Evolutionary conservation across 2,113 vertebrate genomes (phyloP).

Genomic region (Pollimyrus isidori): DNA sequence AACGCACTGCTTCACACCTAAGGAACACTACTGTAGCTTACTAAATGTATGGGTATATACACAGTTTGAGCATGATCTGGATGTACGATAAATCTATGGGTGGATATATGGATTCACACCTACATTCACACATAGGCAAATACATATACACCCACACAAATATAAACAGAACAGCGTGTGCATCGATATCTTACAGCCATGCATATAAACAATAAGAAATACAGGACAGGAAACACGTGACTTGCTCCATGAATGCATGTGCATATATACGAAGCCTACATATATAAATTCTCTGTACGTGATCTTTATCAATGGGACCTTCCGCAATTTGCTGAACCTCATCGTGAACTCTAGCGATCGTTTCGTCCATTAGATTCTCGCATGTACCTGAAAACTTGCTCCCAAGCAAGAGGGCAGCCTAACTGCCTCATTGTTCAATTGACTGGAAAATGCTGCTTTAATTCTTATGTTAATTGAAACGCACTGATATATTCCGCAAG

Average conservation of each 20-base stretch:
- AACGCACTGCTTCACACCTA: not conserved
- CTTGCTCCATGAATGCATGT: not conserved
- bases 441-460: constrained; percentile 96
- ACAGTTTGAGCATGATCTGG: not conserved
- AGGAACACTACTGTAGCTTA: not conserved
- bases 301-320: not conserved
- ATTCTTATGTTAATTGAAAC: constrained; percentile 95
- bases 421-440: constrained; percentile 82
- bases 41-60: not conserved
- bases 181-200: not conserved
- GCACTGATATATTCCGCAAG: constrained; percentile 71
- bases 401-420: constrained; percentile 78
- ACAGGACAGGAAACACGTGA: not conserved
- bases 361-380: constrained; percentile 72
- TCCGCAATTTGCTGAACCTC: not conserved
- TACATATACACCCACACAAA: not conserved
- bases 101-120: not conserved
- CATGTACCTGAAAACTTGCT: constrained; percentile 64
- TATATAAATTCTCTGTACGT: not conserved
- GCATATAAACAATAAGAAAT: not conserved
- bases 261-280: not conserved
- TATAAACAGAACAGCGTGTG: not conserved
- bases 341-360: not conserved
- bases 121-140: not conserved
- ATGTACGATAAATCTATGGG: not conserved